Conservation (phyloP, 2,797 vertebrate species). For the Crocidura indochinensis region DNA sequence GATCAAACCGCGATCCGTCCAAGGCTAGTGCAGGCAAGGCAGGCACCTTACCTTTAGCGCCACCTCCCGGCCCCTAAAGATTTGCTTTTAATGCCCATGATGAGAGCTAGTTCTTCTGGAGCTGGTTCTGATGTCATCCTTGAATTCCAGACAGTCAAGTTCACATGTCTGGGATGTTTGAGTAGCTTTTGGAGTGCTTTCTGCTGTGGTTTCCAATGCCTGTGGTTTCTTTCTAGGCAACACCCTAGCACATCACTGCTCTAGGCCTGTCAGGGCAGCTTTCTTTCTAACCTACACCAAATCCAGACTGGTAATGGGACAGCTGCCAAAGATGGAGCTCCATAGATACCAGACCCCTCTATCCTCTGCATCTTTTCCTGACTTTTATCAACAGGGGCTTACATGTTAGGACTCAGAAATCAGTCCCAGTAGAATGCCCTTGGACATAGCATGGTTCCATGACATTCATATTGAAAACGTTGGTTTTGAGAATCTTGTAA, state of each 20-base stretch:
- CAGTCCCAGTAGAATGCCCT: neutral
- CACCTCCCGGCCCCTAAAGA: no score
- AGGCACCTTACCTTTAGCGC: no score
- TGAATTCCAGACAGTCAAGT: neutral
- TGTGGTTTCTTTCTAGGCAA: neutral
- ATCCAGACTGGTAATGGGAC: neutral
- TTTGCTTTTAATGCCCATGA: neutral
- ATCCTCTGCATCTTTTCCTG: neutral
- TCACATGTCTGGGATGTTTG: neutral
- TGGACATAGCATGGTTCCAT: neutral
- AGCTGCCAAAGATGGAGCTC: no score
- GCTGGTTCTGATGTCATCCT: neutral
- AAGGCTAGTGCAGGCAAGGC: no score
- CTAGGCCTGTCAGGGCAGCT: neutral
- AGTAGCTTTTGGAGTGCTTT: neutral
- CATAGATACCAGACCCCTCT: neutral
- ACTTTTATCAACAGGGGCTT: neutral
- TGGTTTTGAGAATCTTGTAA: slow-evolving; percentile 30
- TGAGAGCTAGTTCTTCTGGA: neutral
- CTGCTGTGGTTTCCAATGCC: slow-evolving; percentile 24
- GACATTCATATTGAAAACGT: neutral
- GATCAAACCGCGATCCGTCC: no score
- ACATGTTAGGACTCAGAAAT: neutral
- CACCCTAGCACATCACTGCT: neutral
- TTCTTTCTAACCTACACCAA: neutral